These are phyloP conservation scores for Ceyx erithaca DNA, from an alignment of 2,797 vertebrate species.

Conservation along the genomic window DNA sequence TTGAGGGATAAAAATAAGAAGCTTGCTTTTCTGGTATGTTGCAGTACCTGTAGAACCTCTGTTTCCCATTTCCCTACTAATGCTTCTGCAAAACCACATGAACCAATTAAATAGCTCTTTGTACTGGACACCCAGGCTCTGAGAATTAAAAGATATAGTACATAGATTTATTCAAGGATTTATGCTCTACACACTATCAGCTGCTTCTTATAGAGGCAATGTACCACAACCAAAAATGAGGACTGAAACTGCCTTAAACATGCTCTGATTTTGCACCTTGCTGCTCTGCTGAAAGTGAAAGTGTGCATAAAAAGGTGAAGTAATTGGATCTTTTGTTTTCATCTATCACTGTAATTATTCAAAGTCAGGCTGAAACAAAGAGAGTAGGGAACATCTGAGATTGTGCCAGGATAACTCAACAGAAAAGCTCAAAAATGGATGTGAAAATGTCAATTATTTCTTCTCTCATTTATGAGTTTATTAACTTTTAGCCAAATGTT, in stretches of 20 bases:
- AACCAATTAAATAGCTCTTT: background rate
- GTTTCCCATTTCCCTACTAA: background rate
- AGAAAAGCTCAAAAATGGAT: background rate
- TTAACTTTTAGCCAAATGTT: background rate
- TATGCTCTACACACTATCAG: background rate
- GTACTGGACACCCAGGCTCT: background rate
- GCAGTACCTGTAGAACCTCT: background rate
- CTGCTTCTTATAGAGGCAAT: background rate
- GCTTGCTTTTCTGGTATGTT: background rate
- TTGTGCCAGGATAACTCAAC: background rate
- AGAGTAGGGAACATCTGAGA: background rate
- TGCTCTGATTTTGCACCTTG: constrained; percentile 3
- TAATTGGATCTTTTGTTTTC: constrained; percentile 5
- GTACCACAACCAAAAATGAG: background rate
- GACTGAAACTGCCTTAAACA: background rate
- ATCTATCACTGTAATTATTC: background rate
- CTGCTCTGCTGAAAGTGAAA: constrained; percentile 33
- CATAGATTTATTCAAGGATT: background rate
- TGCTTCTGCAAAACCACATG: background rate
- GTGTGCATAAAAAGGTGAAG: background rate
- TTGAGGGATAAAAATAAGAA: background rate
- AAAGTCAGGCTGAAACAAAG: background rate
- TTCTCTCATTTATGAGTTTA: background rate
- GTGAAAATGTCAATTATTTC: background rate
- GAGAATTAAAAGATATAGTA: background rate